These are phyloP conservation scores for Ryuthela nishihirai DNA, from an alignment of 2,888 invertebrate genomes.

Conservation along the genomic window DNA sequence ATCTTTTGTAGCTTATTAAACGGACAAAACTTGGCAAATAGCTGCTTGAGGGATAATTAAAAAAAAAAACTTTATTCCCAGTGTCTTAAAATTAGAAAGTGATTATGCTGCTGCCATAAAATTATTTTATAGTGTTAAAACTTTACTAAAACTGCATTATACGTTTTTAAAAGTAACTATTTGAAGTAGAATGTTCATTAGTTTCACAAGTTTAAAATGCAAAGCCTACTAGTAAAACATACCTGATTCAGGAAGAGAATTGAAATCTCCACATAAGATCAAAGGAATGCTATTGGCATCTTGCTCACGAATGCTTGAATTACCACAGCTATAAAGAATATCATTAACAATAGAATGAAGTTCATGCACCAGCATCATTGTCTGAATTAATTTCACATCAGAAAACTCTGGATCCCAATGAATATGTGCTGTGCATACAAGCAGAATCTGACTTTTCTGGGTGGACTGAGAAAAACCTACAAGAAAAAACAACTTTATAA, in stretches of 20 bases:
- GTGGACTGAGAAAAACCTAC: neutral
- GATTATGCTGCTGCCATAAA: no score
- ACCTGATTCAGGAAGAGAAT: constrained; percentile 95
- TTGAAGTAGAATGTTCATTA: neutral
- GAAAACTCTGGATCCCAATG: constrained; percentile 99
- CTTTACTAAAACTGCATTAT: no score
- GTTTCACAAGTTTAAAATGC: neutral
- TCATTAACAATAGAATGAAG: constrained; percentile 78
- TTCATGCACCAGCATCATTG: constrained; percentile 97
- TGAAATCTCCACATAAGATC: constrained; percentile 95
- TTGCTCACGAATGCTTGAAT: constrained; percentile 46
- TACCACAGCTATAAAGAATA: constrained; percentile 56
- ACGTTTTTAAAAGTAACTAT: no score
- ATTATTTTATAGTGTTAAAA: no score
- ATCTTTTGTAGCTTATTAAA: no score
- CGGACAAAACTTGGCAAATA: no score
- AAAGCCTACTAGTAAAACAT: constrained; percentile 15
- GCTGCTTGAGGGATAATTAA: no score
- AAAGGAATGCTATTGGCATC: constrained; percentile 71
- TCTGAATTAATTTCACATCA: constrained; percentile 98
- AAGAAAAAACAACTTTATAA: no score
- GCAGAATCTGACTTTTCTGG: constrained; percentile 64
- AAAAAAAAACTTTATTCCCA: no score
- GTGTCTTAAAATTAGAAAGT: no score
- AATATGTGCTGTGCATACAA: constrained; percentile 97